A percentile compares a stretch with the other conserved stretches of the same genome.
phyloP scores from a whole-genome alignment of 1,140 invertebrate species.

The Lucilia cuprina region DNA sequence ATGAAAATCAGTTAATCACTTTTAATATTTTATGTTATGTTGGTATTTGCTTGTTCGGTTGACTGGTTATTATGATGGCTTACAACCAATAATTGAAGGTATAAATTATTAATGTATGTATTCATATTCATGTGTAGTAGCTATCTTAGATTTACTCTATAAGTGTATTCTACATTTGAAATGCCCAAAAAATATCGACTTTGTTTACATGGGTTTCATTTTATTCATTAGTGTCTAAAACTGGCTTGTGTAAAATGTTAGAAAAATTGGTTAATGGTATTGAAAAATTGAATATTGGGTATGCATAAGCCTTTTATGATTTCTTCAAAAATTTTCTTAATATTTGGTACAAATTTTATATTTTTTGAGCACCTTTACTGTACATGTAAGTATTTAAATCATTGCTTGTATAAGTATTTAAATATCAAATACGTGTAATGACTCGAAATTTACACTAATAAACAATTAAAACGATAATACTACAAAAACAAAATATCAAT shows the following conservation, averaged over 20 bases:
- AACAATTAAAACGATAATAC: slow-evolving; percentile 20
- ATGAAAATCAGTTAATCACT: slow-evolving; percentile 34
- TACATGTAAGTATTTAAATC: background rate
- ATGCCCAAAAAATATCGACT: no score
- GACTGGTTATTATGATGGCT: slow-evolving; percentile 6
- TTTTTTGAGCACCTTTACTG: no score
- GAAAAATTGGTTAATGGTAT: no score
- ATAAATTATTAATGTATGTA: background rate
- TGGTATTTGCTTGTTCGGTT: background rate
- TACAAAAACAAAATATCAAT: background rate
- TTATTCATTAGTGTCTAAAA: no score
- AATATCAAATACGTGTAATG: slow-evolving; percentile 16
- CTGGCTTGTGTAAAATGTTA: no score
- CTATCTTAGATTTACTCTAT: no score
- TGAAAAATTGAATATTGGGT: no score
- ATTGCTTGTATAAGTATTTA: background rate
- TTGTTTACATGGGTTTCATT: no score
- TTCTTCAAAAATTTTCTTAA: no score
- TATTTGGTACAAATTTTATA: no score
- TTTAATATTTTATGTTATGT: slow-evolving; percentile 21
- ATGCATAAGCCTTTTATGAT: no score
- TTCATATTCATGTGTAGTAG: background rate
- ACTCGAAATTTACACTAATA: slow-evolving; percentile 21
- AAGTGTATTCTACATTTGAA: no score
- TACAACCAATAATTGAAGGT: background rate